Evolutionary conservation across 2,113 vertebrate genomes (phyloP), one percentile per base, ranked within the genome.

Genomic region (Corythaixoides concolor): DNA sequence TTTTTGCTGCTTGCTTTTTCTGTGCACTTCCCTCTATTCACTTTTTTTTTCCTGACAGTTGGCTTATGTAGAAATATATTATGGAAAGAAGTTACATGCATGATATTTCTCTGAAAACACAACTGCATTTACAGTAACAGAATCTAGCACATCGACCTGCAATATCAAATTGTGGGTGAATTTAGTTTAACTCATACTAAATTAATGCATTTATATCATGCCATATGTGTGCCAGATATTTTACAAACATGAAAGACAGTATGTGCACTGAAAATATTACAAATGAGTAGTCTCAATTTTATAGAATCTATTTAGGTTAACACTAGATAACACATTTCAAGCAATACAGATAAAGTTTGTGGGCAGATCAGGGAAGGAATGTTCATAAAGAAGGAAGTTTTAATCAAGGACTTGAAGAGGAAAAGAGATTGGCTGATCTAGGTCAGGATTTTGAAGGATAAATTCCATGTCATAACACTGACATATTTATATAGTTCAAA

Each of bases 31-130:
- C 23, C 12, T 87, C 66, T 68, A 47, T 39, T 91, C 43, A 35
- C 5, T 68, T 56, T 74, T 76, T 76, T 80, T 76, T 84, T 15
- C 26, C 23, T 72, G 26, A 23, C 73, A 89, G 30, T 35, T 89
- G 35, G 30, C 18, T 81, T 93, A 35, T 62, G 28, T 70, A 55
- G 47, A 95, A 92, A 91, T 52, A 26, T 63, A 81, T 59, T 86
- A 63, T 32, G 23, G 39, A 64, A 80, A 94, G 16, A 58, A 94
- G 28, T 63, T 91, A 69, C 35, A 76, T 39, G 50, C 22, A 55
- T 59, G 67, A 85, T 93, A 88, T 90, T 94, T 96, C 59, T 90
- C 67, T 80, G 80, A 95, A 95, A 95, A 88, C 84, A 91, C 27
- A 88, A 72, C 67, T 95, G 27, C 58, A 80, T 94, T 92, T 96